A percentile compares a stretch with the other conserved stretches of the same genome.
phyloP scores from a whole-genome alignment of 2,888 invertebrate genomes.

The Vesta saturnalis region DNA sequence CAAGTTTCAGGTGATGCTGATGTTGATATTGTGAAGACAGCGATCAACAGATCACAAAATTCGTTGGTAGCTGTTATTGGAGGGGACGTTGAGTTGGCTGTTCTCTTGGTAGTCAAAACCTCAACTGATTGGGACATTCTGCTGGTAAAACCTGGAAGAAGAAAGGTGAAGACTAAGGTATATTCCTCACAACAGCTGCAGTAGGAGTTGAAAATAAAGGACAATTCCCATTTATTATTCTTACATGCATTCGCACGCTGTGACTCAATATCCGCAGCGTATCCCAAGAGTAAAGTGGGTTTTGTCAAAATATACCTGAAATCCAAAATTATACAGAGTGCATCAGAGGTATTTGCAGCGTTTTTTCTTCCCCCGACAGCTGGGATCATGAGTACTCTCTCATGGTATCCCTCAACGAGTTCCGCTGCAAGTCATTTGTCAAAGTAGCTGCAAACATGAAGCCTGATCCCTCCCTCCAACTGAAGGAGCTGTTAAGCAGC shows the following conservation, averaged over 20 bases:
- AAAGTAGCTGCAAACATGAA: slow-evolving; percentile 11
- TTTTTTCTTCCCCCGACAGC: not conserved
- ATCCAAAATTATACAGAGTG: slow-evolving; percentile 13
- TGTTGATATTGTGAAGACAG: no score
- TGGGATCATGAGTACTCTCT: not conserved
- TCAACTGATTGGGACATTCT: not conserved
- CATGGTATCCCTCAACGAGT: slow-evolving; percentile 15
- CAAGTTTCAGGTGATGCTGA: slow-evolving; percentile 1
- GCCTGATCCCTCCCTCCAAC: not conserved
- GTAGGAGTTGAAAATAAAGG: not conserved
- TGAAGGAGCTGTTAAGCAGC: slow-evolving; percentile 4
- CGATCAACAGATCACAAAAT: no score
- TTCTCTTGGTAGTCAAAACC: not conserved
- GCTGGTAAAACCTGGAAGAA: not conserved
- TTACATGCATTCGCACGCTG: not conserved
- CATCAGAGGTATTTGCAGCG: not conserved
- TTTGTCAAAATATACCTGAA: no score
- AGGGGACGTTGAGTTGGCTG: not conserved
- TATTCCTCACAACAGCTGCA: not conserved
- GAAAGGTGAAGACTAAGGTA: not conserved
- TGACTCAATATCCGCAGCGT: slow-evolving; percentile 5
- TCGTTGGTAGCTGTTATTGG: no score
- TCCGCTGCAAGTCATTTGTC: slow-evolving; percentile 11
- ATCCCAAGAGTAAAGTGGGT: no score
- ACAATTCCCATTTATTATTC: not conserved